Conservation (phyloP, 2,888 invertebrate genomes). For the Drosophila nigritarsus region DNA sequence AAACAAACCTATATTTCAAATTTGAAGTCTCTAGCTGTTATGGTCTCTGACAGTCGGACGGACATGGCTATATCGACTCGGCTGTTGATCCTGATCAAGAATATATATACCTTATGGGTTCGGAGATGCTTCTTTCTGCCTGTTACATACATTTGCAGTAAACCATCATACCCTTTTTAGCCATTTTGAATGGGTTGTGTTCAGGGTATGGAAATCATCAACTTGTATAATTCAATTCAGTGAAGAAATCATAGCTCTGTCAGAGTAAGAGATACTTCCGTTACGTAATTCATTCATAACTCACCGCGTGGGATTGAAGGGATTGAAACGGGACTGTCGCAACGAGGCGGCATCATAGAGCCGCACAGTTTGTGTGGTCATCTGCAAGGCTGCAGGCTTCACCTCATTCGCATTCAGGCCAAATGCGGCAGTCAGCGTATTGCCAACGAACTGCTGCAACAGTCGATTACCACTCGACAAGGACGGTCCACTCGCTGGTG, state of each 20-base stretch:
- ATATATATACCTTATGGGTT: neutral
- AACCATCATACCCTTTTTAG: too few relatives aligned
- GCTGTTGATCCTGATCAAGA: neutral
- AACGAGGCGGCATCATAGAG: slow-evolving; percentile 79
- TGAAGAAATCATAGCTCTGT: neutral
- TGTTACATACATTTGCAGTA: too few relatives aligned
- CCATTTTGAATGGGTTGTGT: neutral
- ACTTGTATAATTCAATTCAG: neutral
- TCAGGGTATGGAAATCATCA: neutral
- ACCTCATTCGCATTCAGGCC: slow-evolving; percentile 61
- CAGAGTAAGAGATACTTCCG: neutral
- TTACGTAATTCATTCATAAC: slow-evolving; percentile 43
- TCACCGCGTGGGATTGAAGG: slow-evolving; percentile 83
- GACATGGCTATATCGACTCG: too few relatives aligned
- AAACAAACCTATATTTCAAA: neutral
- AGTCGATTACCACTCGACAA: slow-evolving; percentile 41
- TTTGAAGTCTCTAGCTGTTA: too few relatives aligned
- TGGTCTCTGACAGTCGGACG: too few relatives aligned
- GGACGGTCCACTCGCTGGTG: neutral
- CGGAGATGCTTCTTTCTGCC: neutral
- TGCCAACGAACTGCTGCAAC: slow-evolving; percentile 72
- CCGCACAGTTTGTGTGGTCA: slow-evolving; percentile 70
- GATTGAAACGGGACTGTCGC: slow-evolving; percentile 80
- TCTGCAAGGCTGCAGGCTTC: slow-evolving; percentile 15
- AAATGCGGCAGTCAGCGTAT: slow-evolving; percentile 75